Evolutionary conservation across 2,797 vertebrate genomes (phyloP).

Genomic region (Sitta carolinensis): DNA sequence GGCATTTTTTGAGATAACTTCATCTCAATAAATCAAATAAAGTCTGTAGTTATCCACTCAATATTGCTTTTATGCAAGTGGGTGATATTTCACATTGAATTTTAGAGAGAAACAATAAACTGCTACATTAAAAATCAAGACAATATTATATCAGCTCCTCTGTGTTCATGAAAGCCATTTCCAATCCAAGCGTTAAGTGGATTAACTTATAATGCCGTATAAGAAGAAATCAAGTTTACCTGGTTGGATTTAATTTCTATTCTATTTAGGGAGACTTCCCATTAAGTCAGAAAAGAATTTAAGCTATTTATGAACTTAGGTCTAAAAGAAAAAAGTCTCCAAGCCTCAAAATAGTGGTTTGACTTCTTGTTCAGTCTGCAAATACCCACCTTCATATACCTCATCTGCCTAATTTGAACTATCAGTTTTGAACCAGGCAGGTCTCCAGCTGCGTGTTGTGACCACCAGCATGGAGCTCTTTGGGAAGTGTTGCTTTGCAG

Average conservation of each 20-base stretch:
- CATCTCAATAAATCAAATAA: neutral
- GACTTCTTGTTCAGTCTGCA: neutral
- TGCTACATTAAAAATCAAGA: neutral
- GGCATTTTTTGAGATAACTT: slow-evolving; percentile 19
- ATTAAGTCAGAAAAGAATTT: neutral
- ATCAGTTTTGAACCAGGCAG: neutral
- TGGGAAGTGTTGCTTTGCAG: neutral
- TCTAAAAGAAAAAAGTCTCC: neutral
- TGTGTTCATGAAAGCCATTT: neutral
- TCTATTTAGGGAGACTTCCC: neutral
- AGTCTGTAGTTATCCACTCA: neutral
- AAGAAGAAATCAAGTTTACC: slow-evolving; percentile 3
- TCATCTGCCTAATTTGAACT: neutral
- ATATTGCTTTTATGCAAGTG: neutral
- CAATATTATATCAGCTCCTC: neutral
- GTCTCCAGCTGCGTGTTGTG: neutral
- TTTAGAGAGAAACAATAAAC: neutral
- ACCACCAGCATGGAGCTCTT: neutral
- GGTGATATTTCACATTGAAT: neutral
- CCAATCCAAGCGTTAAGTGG: neutral
- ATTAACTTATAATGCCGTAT: neutral
- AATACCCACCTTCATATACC: neutral
- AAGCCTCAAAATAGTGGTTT: neutral
- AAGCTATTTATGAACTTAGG: neutral
- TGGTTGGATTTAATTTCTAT: neutral